Evolutionary conservation across 2,797 vertebrate genomes (phyloP), one percentile per base, ranked within the genome.

Genomic region (Coreius guichenoti): DNA sequence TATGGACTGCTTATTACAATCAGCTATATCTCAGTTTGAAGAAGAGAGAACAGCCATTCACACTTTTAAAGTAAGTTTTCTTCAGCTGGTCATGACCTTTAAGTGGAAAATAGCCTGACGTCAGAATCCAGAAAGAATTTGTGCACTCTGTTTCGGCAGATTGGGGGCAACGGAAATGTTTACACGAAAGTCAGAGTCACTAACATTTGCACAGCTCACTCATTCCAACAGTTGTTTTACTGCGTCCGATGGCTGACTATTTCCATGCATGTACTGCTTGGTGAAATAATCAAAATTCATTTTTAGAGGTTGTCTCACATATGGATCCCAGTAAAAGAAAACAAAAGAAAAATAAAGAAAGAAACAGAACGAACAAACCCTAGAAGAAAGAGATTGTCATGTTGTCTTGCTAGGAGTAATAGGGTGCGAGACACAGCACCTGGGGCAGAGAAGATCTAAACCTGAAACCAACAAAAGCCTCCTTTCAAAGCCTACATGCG

Each of bases 371-470:
- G 74, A 82, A 63, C 7, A 74, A 67, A 83, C 21, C 23, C 3
- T 21, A 21, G 19, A 73, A 82, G 19, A 65, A 65, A 19, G 8
- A 33, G 8, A 82, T 31, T 29, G 31, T 43, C 65, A 65, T 83
- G 36, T 61, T 29, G 45, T 47, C 58, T 80, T 36, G 12, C 19
- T 26, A 58, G 47, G 26, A 75, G 56, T 51, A 77, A 68, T 5
- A 76, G 33, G 49, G 45, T 17, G 43, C 16, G 68, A 81, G 82
- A 81, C 56, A 29, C 36, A 90, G 88, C 92, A 94, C 93, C 92
- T 93, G 86, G 88, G 91, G 92, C 92, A 87, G 58, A 91, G 89
- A 89, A 93, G 86, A 89, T 83, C 79, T 92, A 89, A 93, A 91
- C 93, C 90, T 90, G 77, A 75, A 58, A 84, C 49, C 84, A 93